Percentiles rank a stretch among this genome's conserved stretches.
phyloP scores from a whole-genome alignment of 2,888 invertebrate genomes.

The Phortica okadai region DNA sequence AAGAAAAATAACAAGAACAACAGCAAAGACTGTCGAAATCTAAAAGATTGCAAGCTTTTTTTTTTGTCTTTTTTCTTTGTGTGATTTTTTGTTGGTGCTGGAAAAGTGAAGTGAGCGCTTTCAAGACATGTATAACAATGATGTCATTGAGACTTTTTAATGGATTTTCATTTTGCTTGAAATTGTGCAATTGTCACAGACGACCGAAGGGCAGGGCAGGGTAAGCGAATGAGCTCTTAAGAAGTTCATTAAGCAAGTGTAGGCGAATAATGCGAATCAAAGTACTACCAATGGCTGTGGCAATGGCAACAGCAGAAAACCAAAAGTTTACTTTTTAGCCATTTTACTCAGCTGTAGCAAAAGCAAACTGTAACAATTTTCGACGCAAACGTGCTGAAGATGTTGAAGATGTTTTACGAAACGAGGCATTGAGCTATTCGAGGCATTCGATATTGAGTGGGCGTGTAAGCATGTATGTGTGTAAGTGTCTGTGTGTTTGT shows the following conservation, averaged over 20 bases:
- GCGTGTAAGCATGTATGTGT: conserved; percentile 28
- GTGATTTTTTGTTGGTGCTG: background rate
- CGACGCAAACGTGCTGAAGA: conserved; percentile 41
- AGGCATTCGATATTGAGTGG: conserved; percentile 6
- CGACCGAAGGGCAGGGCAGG: background rate
- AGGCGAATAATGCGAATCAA: conserved; percentile 20
- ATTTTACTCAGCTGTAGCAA: conserved; percentile 47
- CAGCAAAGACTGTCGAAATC: background rate
- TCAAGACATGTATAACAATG: conserved; percentile 52
- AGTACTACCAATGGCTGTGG: conserved; percentile 45
- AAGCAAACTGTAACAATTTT: conserved; percentile 8
- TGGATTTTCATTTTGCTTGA: conserved; percentile 66
- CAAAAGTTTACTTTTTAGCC: conserved; percentile 69
- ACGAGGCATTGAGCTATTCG: background rate
- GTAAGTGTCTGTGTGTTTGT: conserved; percentile 23
- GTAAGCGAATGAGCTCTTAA: conserved; percentile 56
- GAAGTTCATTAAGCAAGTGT: conserved; percentile 62
- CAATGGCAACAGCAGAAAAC: conserved; percentile 37
- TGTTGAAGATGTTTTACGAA: conserved; percentile 60
- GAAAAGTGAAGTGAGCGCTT: background rate
- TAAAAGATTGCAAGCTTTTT: background rate
- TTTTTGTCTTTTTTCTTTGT: background rate
- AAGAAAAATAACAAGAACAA: background rate
- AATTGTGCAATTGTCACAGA: conserved; percentile 18
- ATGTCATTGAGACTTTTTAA: conserved; percentile 60